A percentile compares a stretch with the other conserved stretches of the same genome.
phyloP scores from a whole-genome alignment of 2,888 invertebrate genomes.

The Strigamia maritima region DNA sequence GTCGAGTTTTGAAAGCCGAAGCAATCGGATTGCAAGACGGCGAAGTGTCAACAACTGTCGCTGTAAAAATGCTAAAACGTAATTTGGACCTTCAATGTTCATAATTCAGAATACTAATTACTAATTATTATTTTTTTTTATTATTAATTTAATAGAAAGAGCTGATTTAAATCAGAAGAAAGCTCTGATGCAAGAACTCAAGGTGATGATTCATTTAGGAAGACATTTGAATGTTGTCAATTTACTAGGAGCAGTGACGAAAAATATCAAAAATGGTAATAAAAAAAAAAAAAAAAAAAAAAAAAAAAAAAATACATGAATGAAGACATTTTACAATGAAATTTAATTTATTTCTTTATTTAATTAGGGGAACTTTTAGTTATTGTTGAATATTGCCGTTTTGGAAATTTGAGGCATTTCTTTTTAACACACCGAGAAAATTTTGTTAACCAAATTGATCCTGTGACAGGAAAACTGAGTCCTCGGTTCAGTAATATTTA shows the following conservation, averaged over 20 bases:
- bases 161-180: constrained; percentile 79
- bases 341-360: background rate
- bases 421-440: constrained; percentile 73
- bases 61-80: constrained; percentile 92
- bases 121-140: too few relatives aligned
- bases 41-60: constrained; percentile 83
- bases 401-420: constrained; percentile 62
- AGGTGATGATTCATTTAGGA: constrained; percentile 92
- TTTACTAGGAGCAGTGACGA: constrained; percentile 88
- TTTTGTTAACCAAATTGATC: constrained; percentile 69
- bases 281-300: too few relatives aligned
- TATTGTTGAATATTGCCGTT: constrained; percentile 42
- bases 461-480: constrained; percentile 35
- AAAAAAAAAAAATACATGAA: background rate
- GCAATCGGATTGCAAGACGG: constrained; percentile 88
- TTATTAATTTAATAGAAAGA: constrained; percentile 35
- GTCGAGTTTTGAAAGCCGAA: constrained; percentile 82
- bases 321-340: too few relatives aligned
- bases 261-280: constrained; percentile 79
- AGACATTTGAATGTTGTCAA: constrained; percentile 94
- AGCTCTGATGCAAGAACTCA: constrained; percentile 85
- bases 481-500: constrained; percentile 9
- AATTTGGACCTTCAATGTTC: constrained; percentile 51
- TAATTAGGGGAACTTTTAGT: constrained; percentile 42
- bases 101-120: too few relatives aligned